Base-by-base conservation (phyloP, 2,113 vertebrate genomes). In the human region DNA sequence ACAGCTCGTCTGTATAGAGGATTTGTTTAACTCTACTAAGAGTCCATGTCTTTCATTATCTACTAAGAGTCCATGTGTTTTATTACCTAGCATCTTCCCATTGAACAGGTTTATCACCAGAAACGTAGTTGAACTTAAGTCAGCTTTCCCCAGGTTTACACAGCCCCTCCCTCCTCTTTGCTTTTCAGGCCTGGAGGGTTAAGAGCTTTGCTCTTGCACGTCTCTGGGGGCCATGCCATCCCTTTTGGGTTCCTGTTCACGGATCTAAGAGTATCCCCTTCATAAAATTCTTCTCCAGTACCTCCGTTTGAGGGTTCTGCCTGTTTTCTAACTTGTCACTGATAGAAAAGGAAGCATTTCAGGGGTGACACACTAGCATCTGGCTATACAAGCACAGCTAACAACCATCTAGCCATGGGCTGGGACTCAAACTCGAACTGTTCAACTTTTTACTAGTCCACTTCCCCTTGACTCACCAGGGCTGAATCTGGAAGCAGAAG, bases 351-450 rank as follows among this genome's bases (percentile, higher is more conserved):
- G 43, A 57, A 76, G 8, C 14, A 11, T 52, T 50, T 0, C 4
- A 40, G 14, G 22, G 20, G 0, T 23, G 9, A 23, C 3, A 50
- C 7, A 6, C 2, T 25, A 14, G 6, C 8, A 4, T 68, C 18
- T 81, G 14, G 3, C 23, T 32, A 81, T 16, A n/a, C 32, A 27
- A 64, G 5, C 68, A 20, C 1, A 80, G 5, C 5, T 27, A 64
- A 66, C 6, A 43, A 13, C 8, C 32, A 9, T 43, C 3, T 52
- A 59, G 50, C 5, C 35, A 27, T 6, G 12, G 9, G 4, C 38
- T 82, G 35, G 16, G 8, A 48, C 12, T 73, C 87, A 40, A 12
- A 38, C 8, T 30, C 59, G 18, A 3, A 7, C 48, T 32, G 2
- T 9, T 43, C 17, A n/a, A 11, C 13, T 14, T 5, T 75, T 92